A percentile compares a stretch with the other conserved stretches of the same genome.
Conservation (phyloP, 1,140 invertebrate genomes). For the Sycophila sp. region DNA sequence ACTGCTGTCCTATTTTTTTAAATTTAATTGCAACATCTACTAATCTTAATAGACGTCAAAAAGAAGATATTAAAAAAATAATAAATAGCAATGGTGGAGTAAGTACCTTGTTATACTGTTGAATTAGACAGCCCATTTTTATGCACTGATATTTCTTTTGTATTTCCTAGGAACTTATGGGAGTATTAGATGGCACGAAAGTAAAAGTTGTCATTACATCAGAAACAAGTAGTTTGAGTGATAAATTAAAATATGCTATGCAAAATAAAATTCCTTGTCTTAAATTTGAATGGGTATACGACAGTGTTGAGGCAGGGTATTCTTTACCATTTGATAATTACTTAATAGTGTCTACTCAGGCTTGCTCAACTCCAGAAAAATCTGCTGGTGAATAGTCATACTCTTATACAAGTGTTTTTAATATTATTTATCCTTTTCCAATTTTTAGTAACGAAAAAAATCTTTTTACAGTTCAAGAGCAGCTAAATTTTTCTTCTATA, state of each 20-base stretch:
- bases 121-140: no score
- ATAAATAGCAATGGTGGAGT: slow-evolving; percentile 81
- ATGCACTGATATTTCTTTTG: no score
- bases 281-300: slow-evolving; percentile 79
- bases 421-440: neutral
- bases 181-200: slow-evolving; percentile 55
- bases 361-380: slow-evolving; percentile 70
- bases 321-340: slow-evolving; percentile 77
- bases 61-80: slow-evolving; percentile 76
- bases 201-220: slow-evolving; percentile 58
- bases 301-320: slow-evolving; percentile 78
- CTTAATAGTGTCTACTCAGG: slow-evolving; percentile 66
- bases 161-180: slow-evolving; percentile 53
- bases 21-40: slow-evolving; percentile 83
- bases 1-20: slow-evolving; percentile 81
- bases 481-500: slow-evolving; percentile 37
- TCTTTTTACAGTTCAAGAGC: slow-evolving; percentile 18
- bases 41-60: slow-evolving; percentile 74
- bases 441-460: no score
- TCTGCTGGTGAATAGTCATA: no score
- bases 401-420: slow-evolving; percentile 24
- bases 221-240: slow-evolving; percentile 72
- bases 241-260: slow-evolving; percentile 83
- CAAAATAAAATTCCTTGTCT: slow-evolving; percentile 81
- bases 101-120: slow-evolving; percentile 47